phyloP scores from a whole-genome alignment of 2,888 invertebrate genomes.

The Carterocephalus palaemon region DNA sequence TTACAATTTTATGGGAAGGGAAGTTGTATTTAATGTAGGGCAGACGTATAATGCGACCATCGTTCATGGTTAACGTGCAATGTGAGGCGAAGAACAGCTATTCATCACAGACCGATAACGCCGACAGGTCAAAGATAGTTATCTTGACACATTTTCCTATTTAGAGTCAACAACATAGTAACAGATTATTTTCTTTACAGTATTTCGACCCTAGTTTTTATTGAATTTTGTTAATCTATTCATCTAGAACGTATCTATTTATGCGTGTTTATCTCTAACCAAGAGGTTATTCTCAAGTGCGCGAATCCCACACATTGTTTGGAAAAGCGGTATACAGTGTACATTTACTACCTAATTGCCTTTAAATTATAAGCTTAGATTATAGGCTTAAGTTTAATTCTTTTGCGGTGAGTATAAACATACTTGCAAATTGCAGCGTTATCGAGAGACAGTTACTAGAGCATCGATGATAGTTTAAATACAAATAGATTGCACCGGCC shows the following conservation, averaged over 20 bases:
- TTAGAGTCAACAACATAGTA: constrained; percentile 10
- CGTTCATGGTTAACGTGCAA: constrained; percentile 61
- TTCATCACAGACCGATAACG: constrained; percentile 46
- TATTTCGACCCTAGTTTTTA: constrained; percentile 1
- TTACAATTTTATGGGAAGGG: constrained; percentile 40
- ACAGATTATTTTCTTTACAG: constrained; percentile 15
- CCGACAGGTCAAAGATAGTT: constrained; percentile 55
- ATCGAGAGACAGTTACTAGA: constrained; percentile 3
- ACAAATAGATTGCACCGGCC: constrained; percentile 27
- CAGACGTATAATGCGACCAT: constrained; percentile 40
- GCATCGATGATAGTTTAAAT: constrained; percentile 11
- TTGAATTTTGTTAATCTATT: constrained; percentile 21
- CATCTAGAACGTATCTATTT: constrained; percentile 10
- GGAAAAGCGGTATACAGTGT: neutral
- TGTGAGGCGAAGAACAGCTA: constrained; percentile 63
- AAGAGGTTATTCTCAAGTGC: constrained; percentile 15
- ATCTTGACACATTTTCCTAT: constrained; percentile 37
- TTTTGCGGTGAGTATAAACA: constrained; percentile 1
- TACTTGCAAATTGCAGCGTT: neutral
- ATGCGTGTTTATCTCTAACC: constrained; percentile 9
- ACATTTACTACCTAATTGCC: neutral
- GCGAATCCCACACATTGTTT: constrained; percentile 17
- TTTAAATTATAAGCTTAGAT: constrained; percentile 7
- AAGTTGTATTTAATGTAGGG: constrained; percentile 40
- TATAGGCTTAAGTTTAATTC: constrained; percentile 1